Base-by-base conservation (phyloP, 1,140 invertebrate species). In the Zaprionus davidi region DNA sequence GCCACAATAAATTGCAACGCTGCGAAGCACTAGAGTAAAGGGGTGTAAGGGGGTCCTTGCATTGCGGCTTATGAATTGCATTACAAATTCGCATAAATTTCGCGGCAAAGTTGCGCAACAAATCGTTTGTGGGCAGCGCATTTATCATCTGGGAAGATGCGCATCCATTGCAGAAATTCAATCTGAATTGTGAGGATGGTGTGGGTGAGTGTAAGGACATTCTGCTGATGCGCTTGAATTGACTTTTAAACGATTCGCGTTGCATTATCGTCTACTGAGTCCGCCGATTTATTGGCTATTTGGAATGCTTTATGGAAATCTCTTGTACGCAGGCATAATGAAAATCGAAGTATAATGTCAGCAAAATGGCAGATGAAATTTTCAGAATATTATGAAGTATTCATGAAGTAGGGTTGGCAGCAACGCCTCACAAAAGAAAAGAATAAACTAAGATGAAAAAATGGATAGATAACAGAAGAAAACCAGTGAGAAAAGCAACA, bases 11-110 rank as follows among this genome's bases (percentile, higher is more conserved):
- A 85, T 85, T 78, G 78, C 75, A 68, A 78, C 56, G 74, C 22
- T 20, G 3, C 11, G 11, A 3, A 17, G 41, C 5, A n/a, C 15
- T 13, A 3, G 1, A 5, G 17, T n/a, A n/a, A 5, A 22, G 20
- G 20, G 17, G 2, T 1, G 17, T 3, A 3, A 20, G 17, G 20
- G 17, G 58, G 20, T 26, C 44, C 38, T 51, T 46, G 59, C 56
- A 55, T 71, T 53, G 56, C 65, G 69, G 82, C 82, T 85, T 85
- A 85, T 85, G 82, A 85, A 86, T 85, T 86, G 82, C 82, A 85
- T 85, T 85, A 85, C 82, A 86, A 86, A 85, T 73, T 85, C 82
- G 68, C 82, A 85, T 85, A 85, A 85, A 85, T 85, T 85, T 56
- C 60, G 71, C 75, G 56, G 51, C 82, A 85, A 85, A 86, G 82